phyloP scores from a whole-genome alignment of 2,797 vertebrate species.

The Florisuga fusca region DNA sequence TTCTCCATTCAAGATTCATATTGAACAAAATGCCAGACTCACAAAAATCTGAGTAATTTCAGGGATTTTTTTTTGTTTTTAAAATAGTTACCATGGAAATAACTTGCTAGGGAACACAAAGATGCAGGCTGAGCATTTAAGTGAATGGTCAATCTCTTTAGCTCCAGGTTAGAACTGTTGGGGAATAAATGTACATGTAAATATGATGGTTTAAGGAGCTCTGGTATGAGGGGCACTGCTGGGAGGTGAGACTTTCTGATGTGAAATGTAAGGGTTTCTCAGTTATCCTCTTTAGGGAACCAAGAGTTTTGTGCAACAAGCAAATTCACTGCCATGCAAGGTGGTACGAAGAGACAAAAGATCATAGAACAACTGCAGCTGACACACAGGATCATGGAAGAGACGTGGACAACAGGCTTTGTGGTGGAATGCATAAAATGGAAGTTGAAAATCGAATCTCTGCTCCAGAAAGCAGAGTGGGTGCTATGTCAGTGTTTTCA shows the following conservation, averaged over 20 bases:
- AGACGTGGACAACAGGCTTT: background rate
- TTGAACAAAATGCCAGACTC: background rate
- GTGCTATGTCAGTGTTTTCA: background rate
- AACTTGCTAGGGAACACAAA: background rate
- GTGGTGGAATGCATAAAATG: accelerated
- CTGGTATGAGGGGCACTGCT: background rate
- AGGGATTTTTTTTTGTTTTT: background rate
- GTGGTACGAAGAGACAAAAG: background rate
- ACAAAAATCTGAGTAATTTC: background rate
- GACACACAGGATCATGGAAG: background rate
- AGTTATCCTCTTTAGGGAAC: background rate
- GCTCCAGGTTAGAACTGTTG: background rate
- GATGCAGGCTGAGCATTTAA: background rate
- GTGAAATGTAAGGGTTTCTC: background rate
- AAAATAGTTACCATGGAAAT: background rate
- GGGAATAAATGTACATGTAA: background rate
- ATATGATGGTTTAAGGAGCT: background rate
- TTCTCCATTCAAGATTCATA: background rate
- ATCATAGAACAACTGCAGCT: background rate
- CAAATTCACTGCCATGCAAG: background rate
- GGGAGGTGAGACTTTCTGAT: background rate
- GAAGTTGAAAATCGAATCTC: background rate
- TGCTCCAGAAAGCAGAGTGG: background rate
- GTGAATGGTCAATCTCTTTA: background rate
- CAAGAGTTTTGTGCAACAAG: background rate